phyloP scores from a whole-genome alignment of 1,140 invertebrate species.

The Drosophila arizonae region DNA sequence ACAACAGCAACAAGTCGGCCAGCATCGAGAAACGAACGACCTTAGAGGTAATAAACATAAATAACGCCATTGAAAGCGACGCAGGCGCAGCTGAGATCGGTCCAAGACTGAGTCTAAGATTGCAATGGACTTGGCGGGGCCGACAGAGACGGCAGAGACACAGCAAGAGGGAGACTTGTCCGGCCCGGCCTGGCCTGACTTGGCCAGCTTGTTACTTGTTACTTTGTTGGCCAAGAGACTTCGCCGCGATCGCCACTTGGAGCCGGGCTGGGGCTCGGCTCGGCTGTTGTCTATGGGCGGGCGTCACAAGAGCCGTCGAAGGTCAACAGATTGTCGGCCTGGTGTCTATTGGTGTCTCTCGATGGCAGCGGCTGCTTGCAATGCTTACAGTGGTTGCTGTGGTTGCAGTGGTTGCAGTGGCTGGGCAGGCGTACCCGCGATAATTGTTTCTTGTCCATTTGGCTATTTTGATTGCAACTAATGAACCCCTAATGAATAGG shows the following conservation, averaged over 20 bases:
- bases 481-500: conserved; percentile 76
- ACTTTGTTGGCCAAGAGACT: conserved; percentile 44
- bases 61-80: conserved; percentile 81
- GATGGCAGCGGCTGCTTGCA: conserved; percentile 10
- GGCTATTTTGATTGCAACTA: conserved; percentile 75
- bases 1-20: conserved; percentile 58
- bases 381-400: conserved; percentile 18
- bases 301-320: conserved; percentile 73
- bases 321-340: conserved; percentile 77
- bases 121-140: conserved; percentile 28
- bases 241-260: conserved; percentile 4
- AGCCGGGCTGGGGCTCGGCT: conserved; percentile 17
- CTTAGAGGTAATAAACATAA: conserved; percentile 82
- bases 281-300: conserved; percentile 66
- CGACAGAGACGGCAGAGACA: neutral
- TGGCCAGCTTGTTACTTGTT: conserved; percentile 35
- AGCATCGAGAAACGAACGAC: conserved; percentile 79
- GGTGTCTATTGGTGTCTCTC: conserved; percentile 53
- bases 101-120: conserved; percentile 56
- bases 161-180: conserved; percentile 4
- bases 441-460: conserved; percentile 81
- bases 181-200: conserved; percentile 27
- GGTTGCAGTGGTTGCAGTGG: conserved; percentile 21
- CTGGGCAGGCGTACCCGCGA: conserved; percentile 66
- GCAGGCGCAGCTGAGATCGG: conserved; percentile 63